These are phyloP conservation scores for Cettia cetti DNA, from an alignment of 2,113 vertebrate species.

Conservation along the genomic window DNA sequence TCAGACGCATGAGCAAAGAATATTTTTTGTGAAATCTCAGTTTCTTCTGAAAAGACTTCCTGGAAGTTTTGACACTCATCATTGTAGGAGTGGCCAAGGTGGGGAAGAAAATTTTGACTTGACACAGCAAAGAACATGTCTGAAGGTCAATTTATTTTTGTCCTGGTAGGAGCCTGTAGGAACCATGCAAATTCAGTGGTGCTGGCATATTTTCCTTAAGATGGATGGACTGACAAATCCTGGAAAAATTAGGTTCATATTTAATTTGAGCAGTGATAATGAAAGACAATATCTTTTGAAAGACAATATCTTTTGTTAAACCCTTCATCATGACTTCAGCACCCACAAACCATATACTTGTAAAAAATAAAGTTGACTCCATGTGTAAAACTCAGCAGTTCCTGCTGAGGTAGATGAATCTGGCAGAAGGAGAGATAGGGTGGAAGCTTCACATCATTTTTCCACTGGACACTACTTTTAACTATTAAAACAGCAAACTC, in stretches of 20 bases:
- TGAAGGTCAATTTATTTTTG: not conserved
- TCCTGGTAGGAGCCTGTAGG: not conserved
- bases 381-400: not conserved
- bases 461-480: not conserved
- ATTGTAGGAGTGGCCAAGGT: not conserved
- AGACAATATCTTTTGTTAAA: not conserved
- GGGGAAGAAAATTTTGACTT: not conserved
- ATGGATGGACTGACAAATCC: not conserved
- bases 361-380: not conserved
- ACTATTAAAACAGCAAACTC: not conserved
- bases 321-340: not conserved
- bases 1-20: not conserved
- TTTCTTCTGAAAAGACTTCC: not conserved
- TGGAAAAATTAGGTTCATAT: not conserved
- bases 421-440: not conserved
- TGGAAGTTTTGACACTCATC: not conserved
- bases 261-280: not conserved
- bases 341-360: not conserved
- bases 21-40: not conserved
- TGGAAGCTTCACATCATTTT: not conserved
- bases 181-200: not conserved
- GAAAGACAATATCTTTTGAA: not conserved
- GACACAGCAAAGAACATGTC: not conserved
- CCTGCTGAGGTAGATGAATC: not conserved
- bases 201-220: not conserved